Base-by-base conservation (phyloP, 2,797 vertebrate genomes). In the Tachyglossus aculeatus region DNA sequence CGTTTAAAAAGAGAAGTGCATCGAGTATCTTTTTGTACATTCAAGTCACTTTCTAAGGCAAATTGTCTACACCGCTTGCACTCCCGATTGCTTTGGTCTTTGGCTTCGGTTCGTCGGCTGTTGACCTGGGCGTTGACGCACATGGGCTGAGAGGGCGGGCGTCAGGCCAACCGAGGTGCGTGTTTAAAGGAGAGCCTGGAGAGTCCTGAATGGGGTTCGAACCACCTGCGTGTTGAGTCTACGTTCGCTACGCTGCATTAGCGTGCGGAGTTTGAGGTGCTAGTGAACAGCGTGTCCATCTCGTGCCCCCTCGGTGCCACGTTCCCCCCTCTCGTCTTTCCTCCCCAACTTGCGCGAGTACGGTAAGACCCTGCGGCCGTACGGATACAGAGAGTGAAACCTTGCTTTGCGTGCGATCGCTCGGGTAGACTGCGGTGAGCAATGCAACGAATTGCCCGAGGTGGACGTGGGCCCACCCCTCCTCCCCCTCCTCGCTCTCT, bases 1-100 rank as follows among this genome's bases (percentile, higher is more conserved):
- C 86, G 80, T 91, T n/a, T 92, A 91, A 91, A 93, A 93, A 93
- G n/a, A 91, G 93, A 94, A 95, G 93, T 95, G 90, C 91, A 93
- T 93, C 90, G 88, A 88, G 90, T 92, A 91, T 92, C 90, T 93
- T n/a, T n/a, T 94, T 96, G 90, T 94, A 98, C 96, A 98, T 98
- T 98, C 96, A 97, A 92, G 92, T 95, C 88, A 92, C 93, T 92
- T 94, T 90, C 94, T 95, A 96, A 95, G 94, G 94, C 93, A 93
- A 91, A 90, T 86, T 91, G 82, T 92, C 94, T 93, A 93, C n/a
- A n/a, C 90, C 80, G 9, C 85, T 77, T 89, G 80, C 91, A 91
- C 85, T 94, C 90, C 90, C 74, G 22, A 88, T 87, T 37, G 89
- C 94, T 96, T 96, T 96, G 94, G 94, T 96, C 92, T 95, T 90